Base-by-base conservation (phyloP, 2,113 vertebrate species). In the Tetrax tetrax region DNA sequence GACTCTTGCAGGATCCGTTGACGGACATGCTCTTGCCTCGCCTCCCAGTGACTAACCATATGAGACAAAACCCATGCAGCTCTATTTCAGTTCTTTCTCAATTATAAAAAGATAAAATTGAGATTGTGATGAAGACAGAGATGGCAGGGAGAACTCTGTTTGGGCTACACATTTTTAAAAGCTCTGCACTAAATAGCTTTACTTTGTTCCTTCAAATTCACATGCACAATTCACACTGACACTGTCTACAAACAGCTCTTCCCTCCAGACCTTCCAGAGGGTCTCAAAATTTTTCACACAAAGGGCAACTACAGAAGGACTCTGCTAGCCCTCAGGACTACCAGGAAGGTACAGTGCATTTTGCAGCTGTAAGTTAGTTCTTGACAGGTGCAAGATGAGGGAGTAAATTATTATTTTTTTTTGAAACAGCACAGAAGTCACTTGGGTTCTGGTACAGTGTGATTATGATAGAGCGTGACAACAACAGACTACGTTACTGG, bases 381-480 rank as follows among this genome's bases (percentile, higher is more conserved):
- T 50, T 66, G 38, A 83, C 31, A 66, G 31, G 17, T 78, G 48
- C 53, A 83, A 61, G 53, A 72, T 56, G 31, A 72, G 13, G 18
- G 29, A 74, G 8, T 28, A 56, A 47, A 8, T 18, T 25, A 14
- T 29, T 53, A 14, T 48, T 25, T 33, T 47, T n/a, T 12, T 33
- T 63, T 19, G 19, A 64, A 29, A 69, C 4, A 69, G 3, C 38
- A 37, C n/a, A 76, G 28, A 56, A 66, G 13, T 45, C 47, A 85
- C 14, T 21, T 50, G 70, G 12, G 6, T 47, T 77, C 21, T 70
- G 56, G 19, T 60, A 48, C 25, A 59, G 21, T 9, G 21, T 31
- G 31, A 63, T 51, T 47, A 29, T 20, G 61, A 63, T 10, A 57
- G 21, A 79, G 13, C 0, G 0, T 6, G 25, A 74, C 1, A 0